Evolutionary conservation across 2,888 invertebrate species (phyloP).

Genomic region (Zhengitettix transpicula): DNA sequence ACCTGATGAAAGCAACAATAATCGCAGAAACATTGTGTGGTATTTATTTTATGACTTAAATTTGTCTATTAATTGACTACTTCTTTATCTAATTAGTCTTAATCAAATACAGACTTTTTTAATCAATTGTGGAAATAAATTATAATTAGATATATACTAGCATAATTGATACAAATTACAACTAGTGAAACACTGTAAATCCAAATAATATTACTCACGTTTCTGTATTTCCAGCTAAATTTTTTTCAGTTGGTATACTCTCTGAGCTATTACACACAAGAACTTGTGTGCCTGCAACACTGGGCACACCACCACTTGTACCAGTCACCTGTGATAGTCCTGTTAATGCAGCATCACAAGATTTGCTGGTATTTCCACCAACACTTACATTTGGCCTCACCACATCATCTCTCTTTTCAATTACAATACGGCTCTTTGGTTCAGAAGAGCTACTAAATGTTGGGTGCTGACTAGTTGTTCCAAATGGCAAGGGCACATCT

Average conservation of each 20-base stretch:
- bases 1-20: no score
- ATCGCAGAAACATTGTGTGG: no score
- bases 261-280: not conserved
- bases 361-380: conserved; percentile 17
- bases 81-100: no score
- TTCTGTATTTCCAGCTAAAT: not conserved
- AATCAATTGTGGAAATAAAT: no score
- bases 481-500: conserved; percentile 11
- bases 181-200: no score
- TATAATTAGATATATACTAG: no score
- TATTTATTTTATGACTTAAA: no score
- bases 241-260: not conserved
- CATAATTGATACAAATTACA: no score
- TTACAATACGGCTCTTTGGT: conserved; percentile 60
- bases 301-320: not conserved
- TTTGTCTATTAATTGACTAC: no score
- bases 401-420: conserved; percentile 56
- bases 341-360: not conserved
- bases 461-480: conserved; percentile 7
- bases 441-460: conserved; percentile 63
- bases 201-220: not conserved
- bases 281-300: not conserved
- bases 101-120: no score
- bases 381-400: conserved; percentile 32
- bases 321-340: not conserved